Base-by-base conservation (phyloP, 2,888 invertebrate species). In the Zygogramma bicolorata region DNA sequence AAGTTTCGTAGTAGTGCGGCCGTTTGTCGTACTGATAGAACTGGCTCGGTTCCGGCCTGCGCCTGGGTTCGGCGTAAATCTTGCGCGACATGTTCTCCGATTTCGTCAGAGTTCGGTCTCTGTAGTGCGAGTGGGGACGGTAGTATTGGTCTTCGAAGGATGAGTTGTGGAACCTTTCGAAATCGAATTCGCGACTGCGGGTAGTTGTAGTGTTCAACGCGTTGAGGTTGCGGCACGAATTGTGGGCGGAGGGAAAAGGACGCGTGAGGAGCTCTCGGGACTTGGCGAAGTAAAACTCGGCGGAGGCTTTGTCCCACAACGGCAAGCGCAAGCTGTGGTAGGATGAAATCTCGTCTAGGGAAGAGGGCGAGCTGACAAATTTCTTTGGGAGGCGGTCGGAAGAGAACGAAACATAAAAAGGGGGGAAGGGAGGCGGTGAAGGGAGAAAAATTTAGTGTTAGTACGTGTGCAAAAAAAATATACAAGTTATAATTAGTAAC, bases 261-360 rank as follows among this genome's bases (percentile, higher is more conserved):
- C 91, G 90, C 40, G 91, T 90, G 1, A 93, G 86, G 13, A 93
- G 86, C 83, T 93, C 93, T 4, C 92, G 90, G 0, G 93, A 93
- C 81, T 92, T 92, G 40, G 93, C 92, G 81, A 93, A 93, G 82
- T 92, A 92, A 83, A 92, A 93, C 84, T 93, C 93, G 0, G 92
- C 92, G 10, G 91, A 92, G n/a, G 92, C 92, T 84, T 92, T 92
- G 84, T 93, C 93, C 90, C 93, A 93, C 15, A 93, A 86, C 1
- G 93, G 93, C 59, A 93, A 87, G 74, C 91, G 88, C 68, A 90
- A 85, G 70, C 83, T 84, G 58, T 79, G 84, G 59, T 85, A 85
- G 63, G 88, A 86, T 62, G n/a, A n/a, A n/a, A 82, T 84, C 69
- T 88, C 88, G 78, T 90, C 89, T 60, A 90, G 85, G 77, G 90